Base-by-base conservation (phyloP, 2,113 vertebrate genomes). In the Phylloscopus whistleri region DNA sequence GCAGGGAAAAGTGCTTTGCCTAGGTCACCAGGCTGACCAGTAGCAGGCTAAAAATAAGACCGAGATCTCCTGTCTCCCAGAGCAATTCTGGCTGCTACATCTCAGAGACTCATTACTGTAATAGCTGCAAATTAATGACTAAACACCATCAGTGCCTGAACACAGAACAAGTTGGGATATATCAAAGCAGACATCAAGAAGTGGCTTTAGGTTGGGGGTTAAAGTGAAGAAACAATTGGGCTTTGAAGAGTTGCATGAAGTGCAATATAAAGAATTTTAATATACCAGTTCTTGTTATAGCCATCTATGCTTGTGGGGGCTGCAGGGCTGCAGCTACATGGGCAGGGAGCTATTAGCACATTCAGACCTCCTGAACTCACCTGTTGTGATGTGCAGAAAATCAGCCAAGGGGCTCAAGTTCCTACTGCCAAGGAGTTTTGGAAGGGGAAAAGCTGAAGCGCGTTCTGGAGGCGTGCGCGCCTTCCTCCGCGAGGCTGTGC, bases 391-490 rank as follows among this genome's bases (percentile, higher is more conserved):
- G 44, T 1, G 6, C 44, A 44, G 33, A 68, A 87, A 49, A 68
- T 66, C 55, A 74, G 30, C 53, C 10, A 0, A 51, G 48, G 41
- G 62, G 37, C 46, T 90, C 11, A 2, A 53, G 27, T 53, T 75
- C 49, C 48, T 72, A 16, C n/a, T 20, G 56, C 52, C 27, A 16
- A 51, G 56, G 76, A 49, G 28, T 89, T 60, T 53, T 28, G 80
- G 56, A 60, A 77, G 46, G 53, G 72, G 53, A 44, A 49, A 17
- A 60, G 46, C 53, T 6, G 5, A 48, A 69, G 73, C 0, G 0
- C 1, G 0, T 14, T 62, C 39, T 51, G 94, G 48, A 78, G 81
- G 35, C 5, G 1, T 68, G 43, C 1, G 6, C 0, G 8, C 70
- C 39, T 64, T 79, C 31, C 39, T 73, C 28, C 0, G 2, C 0